Percentiles rank a stretch among this genome's conserved stretches.
Evolutionary conservation across 2,888 invertebrate species (phyloP).

Genomic region (Melangyna quadrimaculata): DNA sequence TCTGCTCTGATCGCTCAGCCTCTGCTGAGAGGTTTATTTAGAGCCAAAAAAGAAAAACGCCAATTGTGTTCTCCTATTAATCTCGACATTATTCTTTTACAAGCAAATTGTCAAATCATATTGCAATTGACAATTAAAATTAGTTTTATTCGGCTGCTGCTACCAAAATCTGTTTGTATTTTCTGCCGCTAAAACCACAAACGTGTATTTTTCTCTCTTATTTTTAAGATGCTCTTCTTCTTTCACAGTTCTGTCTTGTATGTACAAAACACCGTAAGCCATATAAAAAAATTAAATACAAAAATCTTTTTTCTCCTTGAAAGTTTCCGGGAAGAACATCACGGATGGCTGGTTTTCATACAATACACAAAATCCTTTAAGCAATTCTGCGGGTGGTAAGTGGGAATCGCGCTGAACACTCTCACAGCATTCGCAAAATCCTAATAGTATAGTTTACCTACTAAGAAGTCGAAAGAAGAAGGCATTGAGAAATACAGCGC

Average conservation of each 20-base stretch:
- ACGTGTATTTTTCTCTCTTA: not conserved
- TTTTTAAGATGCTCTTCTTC: not conserved
- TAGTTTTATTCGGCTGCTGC: slow-evolving; percentile 34
- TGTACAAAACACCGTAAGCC: slow-evolving; percentile 12
- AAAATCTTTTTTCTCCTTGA: not conserved
- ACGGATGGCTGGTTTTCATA: slow-evolving; percentile 14
- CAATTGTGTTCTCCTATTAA: not conserved
- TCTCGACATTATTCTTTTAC: slow-evolving; percentile 4
- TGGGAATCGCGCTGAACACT: not conserved
- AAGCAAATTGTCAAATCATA: slow-evolving; percentile 44
- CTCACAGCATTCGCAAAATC: not conserved
- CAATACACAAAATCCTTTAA: slow-evolving; percentile 23
- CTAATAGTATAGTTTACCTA: not conserved
- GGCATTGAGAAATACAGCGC: slow-evolving; percentile 8
- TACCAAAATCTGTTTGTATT: not conserved
- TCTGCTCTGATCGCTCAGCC: too few species aligned
- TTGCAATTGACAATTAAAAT: slow-evolving; percentile 48
- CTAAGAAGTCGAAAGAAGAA: not conserved
- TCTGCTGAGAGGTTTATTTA: too few species aligned
- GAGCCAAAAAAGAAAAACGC: too few species aligned
- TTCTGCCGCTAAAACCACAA: not conserved
- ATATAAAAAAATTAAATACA: not conserved
- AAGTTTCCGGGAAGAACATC: not conserved
- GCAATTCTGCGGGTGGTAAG: not conserved
- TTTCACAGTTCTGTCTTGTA: not conserved